These are phyloP conservation scores for Pristionchus entomophagus DNA, from an alignment of 2,888 invertebrate species.

Conservation along the genomic window DNA sequence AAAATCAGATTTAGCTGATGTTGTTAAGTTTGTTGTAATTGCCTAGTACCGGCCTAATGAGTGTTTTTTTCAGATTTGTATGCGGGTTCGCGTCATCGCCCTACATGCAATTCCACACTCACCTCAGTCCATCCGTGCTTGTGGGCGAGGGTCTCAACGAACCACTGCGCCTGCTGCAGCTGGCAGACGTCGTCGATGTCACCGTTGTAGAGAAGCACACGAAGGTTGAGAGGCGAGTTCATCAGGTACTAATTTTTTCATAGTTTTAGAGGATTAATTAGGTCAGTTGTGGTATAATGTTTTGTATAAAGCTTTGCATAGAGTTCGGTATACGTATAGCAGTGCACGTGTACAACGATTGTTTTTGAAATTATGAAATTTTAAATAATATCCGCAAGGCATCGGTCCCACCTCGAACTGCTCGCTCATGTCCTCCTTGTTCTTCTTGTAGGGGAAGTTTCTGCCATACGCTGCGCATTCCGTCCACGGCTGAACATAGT, in stretches of 20 bases:
- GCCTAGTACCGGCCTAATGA: too few relatives aligned
- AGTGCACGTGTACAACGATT: too few relatives aligned
- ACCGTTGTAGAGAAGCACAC: constrained; percentile 70
- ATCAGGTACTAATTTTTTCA: too few relatives aligned
- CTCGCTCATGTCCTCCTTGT: constrained; percentile 64
- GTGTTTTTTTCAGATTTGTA: too few relatives aligned
- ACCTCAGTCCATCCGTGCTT: constrained; percentile 5
- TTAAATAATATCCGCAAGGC: background rate
- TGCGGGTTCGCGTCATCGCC: too few relatives aligned
- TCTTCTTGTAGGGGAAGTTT: constrained; percentile 51
- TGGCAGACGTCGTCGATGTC: constrained; percentile 69
- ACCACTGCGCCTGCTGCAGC: constrained; percentile 61
- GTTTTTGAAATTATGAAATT: too few relatives aligned
- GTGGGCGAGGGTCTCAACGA: constrained; percentile 45
- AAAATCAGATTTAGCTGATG: too few relatives aligned
- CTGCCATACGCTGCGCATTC: constrained; percentile 56
- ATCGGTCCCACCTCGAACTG: constrained; percentile 60
- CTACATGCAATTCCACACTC: background rate
- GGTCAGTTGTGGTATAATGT: too few relatives aligned
- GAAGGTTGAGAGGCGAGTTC: constrained; percentile 44
- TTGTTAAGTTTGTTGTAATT: too few relatives aligned
- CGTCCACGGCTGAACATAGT: constrained; percentile 65
- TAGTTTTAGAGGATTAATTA: too few relatives aligned
- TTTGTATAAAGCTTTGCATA: too few relatives aligned
- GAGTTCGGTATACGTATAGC: too few relatives aligned